A percentile compares a stretch with the other conserved stretches of the same genome.
phyloP scores from a whole-genome alignment of 2,797 vertebrate species.

The Sciurus carolinensis region DNA sequence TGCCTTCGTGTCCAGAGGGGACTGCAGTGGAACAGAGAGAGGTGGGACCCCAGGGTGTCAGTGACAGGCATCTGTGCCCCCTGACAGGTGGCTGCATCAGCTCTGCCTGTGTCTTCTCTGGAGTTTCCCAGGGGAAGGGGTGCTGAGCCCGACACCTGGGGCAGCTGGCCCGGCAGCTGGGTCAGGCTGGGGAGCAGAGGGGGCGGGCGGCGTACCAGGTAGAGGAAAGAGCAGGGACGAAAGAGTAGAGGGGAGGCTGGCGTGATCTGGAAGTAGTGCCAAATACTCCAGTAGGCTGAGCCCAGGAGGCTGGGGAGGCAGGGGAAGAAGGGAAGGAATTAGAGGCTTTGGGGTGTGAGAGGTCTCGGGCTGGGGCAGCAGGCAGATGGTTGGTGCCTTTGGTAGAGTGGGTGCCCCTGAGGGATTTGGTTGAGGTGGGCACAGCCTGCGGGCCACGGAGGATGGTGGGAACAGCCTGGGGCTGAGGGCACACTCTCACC shows the following conservation, averaged over 20 bases:
- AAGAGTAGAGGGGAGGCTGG: no score
- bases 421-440: background rate
- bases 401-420: background rate
- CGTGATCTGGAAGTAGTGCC: no score
- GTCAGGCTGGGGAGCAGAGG: no score
- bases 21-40: background rate
- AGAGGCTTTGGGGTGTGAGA: background rate
- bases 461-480: background rate
- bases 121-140: background rate
- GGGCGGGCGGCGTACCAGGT: background rate
- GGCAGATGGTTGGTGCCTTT: background rate
- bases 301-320: fast-evolving
- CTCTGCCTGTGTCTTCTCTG: background rate
- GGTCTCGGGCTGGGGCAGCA: background rate
- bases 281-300: background rate
- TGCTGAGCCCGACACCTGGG: background rate
- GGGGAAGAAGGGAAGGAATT: background rate
- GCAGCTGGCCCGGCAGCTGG: background rate
- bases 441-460: no score
- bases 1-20: background rate
- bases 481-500: background rate
- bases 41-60: background rate
- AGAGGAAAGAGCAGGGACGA: background rate
- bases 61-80: no score
- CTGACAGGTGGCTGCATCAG: background rate